Conservation (phyloP, 2,888 invertebrate genomes). For the Brenthis ino region DNA sequence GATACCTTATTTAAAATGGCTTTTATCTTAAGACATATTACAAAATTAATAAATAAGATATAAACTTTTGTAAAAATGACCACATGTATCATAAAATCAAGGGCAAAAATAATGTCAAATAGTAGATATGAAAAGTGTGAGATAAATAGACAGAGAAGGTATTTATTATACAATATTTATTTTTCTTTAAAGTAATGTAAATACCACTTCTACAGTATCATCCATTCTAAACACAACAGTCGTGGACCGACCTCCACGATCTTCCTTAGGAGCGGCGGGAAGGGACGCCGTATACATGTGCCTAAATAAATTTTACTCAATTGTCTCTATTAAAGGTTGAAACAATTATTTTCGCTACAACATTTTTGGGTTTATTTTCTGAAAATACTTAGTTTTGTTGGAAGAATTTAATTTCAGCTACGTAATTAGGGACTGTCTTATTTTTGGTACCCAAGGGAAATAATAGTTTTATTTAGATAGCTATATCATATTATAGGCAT, state of each 20-base stretch:
- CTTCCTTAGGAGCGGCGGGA: conserved; percentile 36
- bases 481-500: background rate
- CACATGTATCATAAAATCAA: no score
- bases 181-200: background rate
- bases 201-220: conserved; percentile 8
- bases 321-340: conserved; percentile 25
- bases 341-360: conserved; percentile 28
- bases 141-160: no score
- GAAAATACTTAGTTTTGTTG: conserved; percentile 11
- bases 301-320: conserved; percentile 35
- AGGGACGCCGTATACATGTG: conserved; percentile 33
- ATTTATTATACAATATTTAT: no score
- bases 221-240: conserved; percentile 41
- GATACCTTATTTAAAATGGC: no score
- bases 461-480: background rate
- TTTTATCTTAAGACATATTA: no score
- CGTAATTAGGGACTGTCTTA: background rate
- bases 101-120: no score
- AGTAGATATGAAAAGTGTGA: no score
- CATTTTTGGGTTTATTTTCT: conserved; percentile 21
- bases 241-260: conserved; percentile 37
- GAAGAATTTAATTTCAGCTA: conserved; percentile 14
- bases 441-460: background rate
- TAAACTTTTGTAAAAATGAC: no score
- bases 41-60: no score